phyloP scores from a whole-genome alignment of 2,113 vertebrate genomes.

The Tyrannus savana region DNA sequence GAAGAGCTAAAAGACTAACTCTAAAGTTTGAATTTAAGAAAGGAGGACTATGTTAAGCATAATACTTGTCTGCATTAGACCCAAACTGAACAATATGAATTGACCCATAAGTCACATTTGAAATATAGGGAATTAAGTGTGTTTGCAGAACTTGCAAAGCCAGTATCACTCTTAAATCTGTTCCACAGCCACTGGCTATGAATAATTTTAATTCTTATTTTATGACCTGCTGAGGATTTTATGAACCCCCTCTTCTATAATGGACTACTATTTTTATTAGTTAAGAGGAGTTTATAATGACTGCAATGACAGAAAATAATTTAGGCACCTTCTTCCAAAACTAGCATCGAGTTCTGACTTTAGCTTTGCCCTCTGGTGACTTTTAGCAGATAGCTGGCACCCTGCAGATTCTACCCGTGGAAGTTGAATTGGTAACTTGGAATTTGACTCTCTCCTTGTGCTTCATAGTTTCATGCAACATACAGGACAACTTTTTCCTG shows the following conservation, averaged over 20 bases:
- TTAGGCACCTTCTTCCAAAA: background rate
- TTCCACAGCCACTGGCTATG: background rate
- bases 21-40: background rate
- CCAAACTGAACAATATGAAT: background rate
- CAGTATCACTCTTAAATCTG: background rate
- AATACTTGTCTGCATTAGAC: background rate
- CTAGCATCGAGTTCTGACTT: background rate
- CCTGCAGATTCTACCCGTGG: background rate
- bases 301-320: background rate
- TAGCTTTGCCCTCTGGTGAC: background rate
- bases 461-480: background rate
- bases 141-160: background rate
- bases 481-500: background rate
- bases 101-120: background rate
- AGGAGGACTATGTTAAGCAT: background rate
- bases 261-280: background rate
- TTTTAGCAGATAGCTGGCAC: background rate
- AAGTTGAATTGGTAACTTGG: background rate
- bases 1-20: background rate
- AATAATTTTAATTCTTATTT: background rate
- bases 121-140: background rate
- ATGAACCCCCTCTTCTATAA: background rate
- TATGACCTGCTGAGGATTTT: background rate
- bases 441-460: background rate
- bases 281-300: background rate